Conservation (phyloP, 2,888 invertebrate genomes). For the Malachius bipustulatus region DNA sequence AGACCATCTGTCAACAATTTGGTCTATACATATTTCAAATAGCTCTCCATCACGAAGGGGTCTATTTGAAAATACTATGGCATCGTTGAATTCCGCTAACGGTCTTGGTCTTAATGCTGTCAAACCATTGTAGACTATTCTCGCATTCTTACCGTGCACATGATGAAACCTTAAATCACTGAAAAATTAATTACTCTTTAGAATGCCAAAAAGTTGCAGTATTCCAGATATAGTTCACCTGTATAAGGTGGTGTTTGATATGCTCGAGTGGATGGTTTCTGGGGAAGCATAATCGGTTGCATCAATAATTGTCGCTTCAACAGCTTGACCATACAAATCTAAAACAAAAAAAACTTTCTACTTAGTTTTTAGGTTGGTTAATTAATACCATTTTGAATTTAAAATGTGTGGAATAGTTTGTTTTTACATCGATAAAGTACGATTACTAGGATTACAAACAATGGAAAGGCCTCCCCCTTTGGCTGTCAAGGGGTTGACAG, state of each 20-base stretch:
- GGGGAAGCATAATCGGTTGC: conserved; percentile 56
- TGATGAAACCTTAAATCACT: conserved; percentile 80
- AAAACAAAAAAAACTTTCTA: no score
- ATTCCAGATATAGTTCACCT: conserved; percentile 36
- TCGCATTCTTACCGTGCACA: conserved; percentile 79
- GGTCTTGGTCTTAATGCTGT: conserved; percentile 80
- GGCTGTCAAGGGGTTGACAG: no score
- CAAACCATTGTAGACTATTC: conserved; percentile 69
- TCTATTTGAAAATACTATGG: conserved; percentile 82
- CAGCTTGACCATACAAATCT: conserved; percentile 91
- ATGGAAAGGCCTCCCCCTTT: no score
- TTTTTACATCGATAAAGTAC: no score
- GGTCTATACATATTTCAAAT: conserved; percentile 83
- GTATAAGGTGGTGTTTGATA: conserved; percentile 61
- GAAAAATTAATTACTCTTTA: conserved; percentile 19
- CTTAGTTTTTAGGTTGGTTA: no score
- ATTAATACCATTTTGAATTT: no score
- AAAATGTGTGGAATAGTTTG: no score
- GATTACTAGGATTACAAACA: no score
- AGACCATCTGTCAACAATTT: conserved; percentile 86
- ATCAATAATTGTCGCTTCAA: conserved; percentile 81
- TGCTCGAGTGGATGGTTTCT: conserved; percentile 61
- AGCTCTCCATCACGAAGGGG: conserved; percentile 81
- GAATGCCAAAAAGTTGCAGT: no score
- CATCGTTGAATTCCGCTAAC: conserved; percentile 87